Evolutionary conservation across 2,113 vertebrate genomes (phyloP), one percentile per base, ranked within the genome.

Genomic region (Mugil cephalus): DNA sequence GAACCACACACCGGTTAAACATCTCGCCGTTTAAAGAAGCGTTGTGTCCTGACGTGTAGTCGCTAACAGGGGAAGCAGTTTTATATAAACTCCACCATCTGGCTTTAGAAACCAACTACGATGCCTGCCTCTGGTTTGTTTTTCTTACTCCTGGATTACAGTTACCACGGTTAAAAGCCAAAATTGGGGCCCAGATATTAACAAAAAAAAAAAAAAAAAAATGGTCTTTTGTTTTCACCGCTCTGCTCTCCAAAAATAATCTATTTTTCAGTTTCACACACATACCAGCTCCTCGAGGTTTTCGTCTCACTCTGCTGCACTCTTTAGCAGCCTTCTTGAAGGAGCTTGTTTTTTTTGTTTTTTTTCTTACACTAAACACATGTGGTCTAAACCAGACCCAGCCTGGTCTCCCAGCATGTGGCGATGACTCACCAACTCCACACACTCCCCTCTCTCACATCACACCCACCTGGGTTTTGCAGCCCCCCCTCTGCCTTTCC

Each of bases 321-420:
- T 58, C 19, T 61, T 8, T 60, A 48, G 60, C 21, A 15, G 43
- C 52, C 63, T 60, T 63, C 15, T 82, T 67, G 36, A 50, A 35
- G 21, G 18, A 30, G 47, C 35, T 50, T 72, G 50, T 82, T 69
- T 59, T 74, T 61, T 72, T 76, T 69, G n/a, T 61, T 79, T 66
- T 74, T 79, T 67, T 65, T 43, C 43, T 52, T 72, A 39, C 54
- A 15, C 75, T n/a, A 50, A 86, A 84, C 83, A 84, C 82, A 87
- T 87, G 74, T 83, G 80, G 78, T 74, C 55, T 51, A 56, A 86
- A 78, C 63, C 80, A 87, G 82, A 87, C 65, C 24, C 15, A 72
- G 71, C 74, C 78, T 51, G 70, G 68, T 87, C 67, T 88, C 89
- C 40, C 85, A 92, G 90, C 88, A 87, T 89, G 90, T 81, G 83